A percentile compares a stretch with the other conserved stretches of the same genome.
These are phyloP conservation scores for Phania funesta DNA, from an alignment of 2,888 invertebrate genomes.

Conservation along the genomic window DNA sequence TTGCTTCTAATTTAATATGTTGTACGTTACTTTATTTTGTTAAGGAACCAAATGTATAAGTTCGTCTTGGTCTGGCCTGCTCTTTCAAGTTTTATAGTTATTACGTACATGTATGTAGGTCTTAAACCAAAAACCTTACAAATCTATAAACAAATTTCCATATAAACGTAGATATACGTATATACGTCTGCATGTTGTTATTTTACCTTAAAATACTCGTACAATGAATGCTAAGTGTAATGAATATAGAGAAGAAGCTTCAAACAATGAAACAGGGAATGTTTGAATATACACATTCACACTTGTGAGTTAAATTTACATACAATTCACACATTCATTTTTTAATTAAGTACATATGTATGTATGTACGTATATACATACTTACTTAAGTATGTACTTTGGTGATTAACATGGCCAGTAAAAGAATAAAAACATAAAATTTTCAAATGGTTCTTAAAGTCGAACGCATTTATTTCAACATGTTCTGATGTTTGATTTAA, in stretches of 20 bases:
- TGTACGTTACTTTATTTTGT: slow-evolving; percentile 37
- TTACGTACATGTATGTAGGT: slow-evolving; percentile 1
- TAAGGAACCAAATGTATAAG: not conserved
- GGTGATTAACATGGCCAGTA: not conserved
- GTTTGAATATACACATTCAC: not conserved
- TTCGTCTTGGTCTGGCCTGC: not conserved
- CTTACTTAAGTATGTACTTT: too few species aligned
- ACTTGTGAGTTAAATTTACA: slow-evolving; percentile 14
- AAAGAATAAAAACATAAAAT: slow-evolving; percentile 12
- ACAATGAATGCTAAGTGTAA: slow-evolving; percentile 7
- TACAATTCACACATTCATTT: slow-evolving; percentile 16
- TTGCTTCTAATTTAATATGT: slow-evolving; percentile 13
- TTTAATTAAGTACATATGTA: slow-evolving; percentile 10
- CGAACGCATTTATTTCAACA: too few species aligned
- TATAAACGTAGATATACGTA: not conserved
- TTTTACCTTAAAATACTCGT: slow-evolving; percentile 6
- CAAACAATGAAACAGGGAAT: slow-evolving; percentile 1
- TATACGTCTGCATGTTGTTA: not conserved
- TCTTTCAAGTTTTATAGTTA: slow-evolving; percentile 6
- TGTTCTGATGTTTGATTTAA: too few species aligned
- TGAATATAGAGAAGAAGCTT: slow-evolving; percentile 29
- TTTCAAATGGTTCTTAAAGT: too few species aligned
- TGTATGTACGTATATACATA: too few species aligned
- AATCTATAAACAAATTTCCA: not conserved
- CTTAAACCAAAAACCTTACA: not conserved